Evolutionary conservation across 2,888 invertebrate genomes (phyloP).

Genomic region (Xanthia icteritia): DNA sequence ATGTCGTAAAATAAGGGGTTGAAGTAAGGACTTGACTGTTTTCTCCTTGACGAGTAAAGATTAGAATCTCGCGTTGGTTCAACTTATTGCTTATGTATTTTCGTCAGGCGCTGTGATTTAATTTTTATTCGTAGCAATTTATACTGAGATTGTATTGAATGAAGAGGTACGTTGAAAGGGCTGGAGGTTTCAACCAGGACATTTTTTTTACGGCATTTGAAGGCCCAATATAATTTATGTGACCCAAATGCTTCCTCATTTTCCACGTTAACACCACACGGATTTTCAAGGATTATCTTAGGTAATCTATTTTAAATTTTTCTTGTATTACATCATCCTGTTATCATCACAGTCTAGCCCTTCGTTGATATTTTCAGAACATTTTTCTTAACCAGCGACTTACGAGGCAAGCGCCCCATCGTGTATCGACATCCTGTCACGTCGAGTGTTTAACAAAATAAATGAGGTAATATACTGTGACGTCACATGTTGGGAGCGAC

Average conservation of each 20-base stretch:
- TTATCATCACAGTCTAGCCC: slow-evolving; percentile 32
- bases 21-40: slow-evolving; percentile 57
- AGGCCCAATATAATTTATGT: slow-evolving; percentile 22
- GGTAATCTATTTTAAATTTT: slow-evolving; percentile 27
- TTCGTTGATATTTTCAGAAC: slow-evolving; percentile 40
- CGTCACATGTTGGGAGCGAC: slow-evolving; percentile 35
- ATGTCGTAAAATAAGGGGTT: slow-evolving; percentile 58
- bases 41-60: slow-evolving; percentile 56
- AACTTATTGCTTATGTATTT: slow-evolving; percentile 62
- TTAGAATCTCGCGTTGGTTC: slow-evolving; percentile 54
- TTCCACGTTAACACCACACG: slow-evolving; percentile 16
- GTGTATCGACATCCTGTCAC: slow-evolving; percentile 74
- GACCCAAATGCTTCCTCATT: slow-evolving; percentile 10
- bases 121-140: slow-evolving; percentile 19
- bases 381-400: slow-evolving; percentile 59
- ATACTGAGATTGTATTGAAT: slow-evolving; percentile 1
- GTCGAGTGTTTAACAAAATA: slow-evolving; percentile 72
- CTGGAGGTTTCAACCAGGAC: neutral
- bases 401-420: slow-evolving; percentile 57
- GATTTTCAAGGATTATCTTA: neutral
- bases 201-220: neutral
- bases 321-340: slow-evolving; percentile 22
- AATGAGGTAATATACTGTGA: slow-evolving; percentile 59
- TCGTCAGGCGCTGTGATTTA: slow-evolving; percentile 58
- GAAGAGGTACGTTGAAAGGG: neutral